phyloP scores from a whole-genome alignment of 2,888 invertebrate species.

The Bugula neritina region DNA sequence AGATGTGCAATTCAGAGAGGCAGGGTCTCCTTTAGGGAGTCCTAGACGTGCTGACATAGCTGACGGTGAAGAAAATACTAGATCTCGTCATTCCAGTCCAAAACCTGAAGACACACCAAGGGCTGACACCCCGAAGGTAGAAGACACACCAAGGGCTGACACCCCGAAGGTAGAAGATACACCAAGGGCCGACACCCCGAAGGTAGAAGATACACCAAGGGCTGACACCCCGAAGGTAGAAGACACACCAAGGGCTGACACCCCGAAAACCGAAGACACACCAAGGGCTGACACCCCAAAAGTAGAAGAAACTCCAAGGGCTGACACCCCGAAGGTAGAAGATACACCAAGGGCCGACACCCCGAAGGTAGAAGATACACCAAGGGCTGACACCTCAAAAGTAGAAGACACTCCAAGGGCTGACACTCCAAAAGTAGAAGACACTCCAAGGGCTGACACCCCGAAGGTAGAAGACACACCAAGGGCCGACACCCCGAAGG shows the following conservation, averaged over 20 bases:
- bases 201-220: not conserved
- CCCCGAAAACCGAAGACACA: not conserved
- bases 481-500: not conserved
- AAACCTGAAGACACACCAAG: not conserved
- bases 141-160: not conserved
- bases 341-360: not conserved
- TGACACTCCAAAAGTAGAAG: not conserved
- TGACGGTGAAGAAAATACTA: not conserved
- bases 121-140: not conserved
- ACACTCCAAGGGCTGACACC: not conserved
- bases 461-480: not conserved
- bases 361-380: not conserved
- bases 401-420: not conserved
- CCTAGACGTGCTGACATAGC: not conserved
- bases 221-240: not conserved
- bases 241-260: not conserved
- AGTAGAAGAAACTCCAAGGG: not conserved
- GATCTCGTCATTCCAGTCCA: not conserved
- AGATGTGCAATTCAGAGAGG: too few relatives aligned
- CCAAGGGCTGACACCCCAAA: not conserved
- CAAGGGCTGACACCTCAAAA: not conserved
- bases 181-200: not conserved
- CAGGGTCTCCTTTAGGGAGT: not conserved
- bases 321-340: not conserved
- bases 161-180: not conserved